Base-by-base conservation (phyloP, 2,797 vertebrate species). In the Cuniculus paca region DNA sequence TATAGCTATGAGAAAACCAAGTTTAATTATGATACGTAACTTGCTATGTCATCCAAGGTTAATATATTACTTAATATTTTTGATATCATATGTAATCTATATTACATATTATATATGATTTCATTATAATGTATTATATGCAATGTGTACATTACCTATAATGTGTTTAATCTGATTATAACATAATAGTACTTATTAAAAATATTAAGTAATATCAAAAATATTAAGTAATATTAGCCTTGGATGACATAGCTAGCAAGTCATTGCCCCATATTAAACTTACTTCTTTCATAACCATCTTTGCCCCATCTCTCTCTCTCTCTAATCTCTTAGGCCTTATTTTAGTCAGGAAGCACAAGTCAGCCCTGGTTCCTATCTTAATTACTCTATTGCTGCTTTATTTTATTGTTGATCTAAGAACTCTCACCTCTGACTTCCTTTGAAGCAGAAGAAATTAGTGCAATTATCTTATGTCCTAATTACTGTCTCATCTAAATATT, bases 391-490 rank as follows among this genome's bases (percentile, higher is more conserved):
- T 13, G 16, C 26, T 88, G 56, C 36, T 39, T 74, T 61, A 83
- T 93, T 26, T 58, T 86, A 52, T 19, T 65, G 58, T 78, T 92
- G 42, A 90, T 48, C 82, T 58, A 70, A 95, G 81, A 81, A 4
- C 14, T 77, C 74, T 68, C 9, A 65, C 61, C 24, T 75, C 60
- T 84, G 78, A 54, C 54, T 91, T 88, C 42, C 22, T 97, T 90
- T 79, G 34, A 96, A 93, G 45, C 5, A 52, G n/a, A 82, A 50
- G 82, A 94, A 88, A 87, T 92, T 82, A 65, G 13, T 48, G 50
- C 14, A 11, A 63, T 85, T 90, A 95, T 89, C 50, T 97, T 75
- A 58, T 50, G 26, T 86, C 39, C 19, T 83, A 79, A 79, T 93
- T 61, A 81, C 87, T 89, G 2, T 60, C 36, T 74, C 42, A 48